Evolutionary conservation across 2,888 invertebrate genomes (phyloP).

Genomic region (Eristalinus sepulchralis): DNA sequence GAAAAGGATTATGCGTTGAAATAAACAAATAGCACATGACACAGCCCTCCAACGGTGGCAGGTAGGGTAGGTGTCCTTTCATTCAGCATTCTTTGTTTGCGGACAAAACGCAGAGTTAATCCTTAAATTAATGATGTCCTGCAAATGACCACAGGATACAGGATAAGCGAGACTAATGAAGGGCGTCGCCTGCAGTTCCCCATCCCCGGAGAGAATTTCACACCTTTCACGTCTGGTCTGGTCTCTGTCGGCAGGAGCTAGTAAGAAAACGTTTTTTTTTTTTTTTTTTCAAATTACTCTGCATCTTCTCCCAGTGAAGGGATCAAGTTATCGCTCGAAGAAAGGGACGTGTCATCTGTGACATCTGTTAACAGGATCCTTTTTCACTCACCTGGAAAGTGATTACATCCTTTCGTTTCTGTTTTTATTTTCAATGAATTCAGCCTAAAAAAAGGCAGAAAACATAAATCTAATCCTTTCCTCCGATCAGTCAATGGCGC

Average conservation of each 20-base stretch:
- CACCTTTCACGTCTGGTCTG: conserved; percentile 49
- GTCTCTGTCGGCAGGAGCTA: neutral
- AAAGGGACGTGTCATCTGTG: conserved; percentile 33
- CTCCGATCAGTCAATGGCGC: conserved; percentile 34
- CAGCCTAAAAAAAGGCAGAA: conserved; percentile 57
- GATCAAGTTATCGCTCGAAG: conserved; percentile 57
- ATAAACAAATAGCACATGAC: conserved; percentile 66
- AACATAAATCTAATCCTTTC: conserved; percentile 71
- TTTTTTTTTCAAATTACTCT: neutral
- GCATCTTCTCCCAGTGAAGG: neutral
- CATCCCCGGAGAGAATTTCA: conserved; percentile 26
- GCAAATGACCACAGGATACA: conserved; percentile 36
- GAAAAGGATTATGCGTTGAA: conserved; percentile 61
- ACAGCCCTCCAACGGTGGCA: conserved; percentile 56
- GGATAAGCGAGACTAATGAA: neutral
- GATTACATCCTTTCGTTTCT: conserved; percentile 57
- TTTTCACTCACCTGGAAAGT: conserved; percentile 65
- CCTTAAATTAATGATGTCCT: conserved; percentile 67
- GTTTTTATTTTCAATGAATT: conserved; percentile 16
- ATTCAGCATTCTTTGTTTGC: conserved; percentile 26
- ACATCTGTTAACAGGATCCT: conserved; percentile 70
- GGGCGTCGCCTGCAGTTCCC: conserved; percentile 22
- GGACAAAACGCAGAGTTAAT: conserved; percentile 49
- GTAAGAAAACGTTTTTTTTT: neutral
- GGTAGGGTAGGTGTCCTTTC: conserved; percentile 25